Conservation (phyloP, 1,140 invertebrate genomes). For the Anoplophora glabripennis region DNA sequence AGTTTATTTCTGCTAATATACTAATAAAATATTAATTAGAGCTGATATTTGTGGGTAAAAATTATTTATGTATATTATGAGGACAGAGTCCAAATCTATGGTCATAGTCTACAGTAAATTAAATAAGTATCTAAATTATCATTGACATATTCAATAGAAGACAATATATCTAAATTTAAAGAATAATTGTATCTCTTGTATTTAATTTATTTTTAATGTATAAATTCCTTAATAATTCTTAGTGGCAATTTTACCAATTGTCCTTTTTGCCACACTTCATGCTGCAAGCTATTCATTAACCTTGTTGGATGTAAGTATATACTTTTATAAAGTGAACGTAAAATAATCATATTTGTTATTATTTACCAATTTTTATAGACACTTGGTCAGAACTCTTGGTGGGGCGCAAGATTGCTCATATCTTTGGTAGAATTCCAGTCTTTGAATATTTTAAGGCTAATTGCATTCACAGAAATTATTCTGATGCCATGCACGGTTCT, state of each 20-base stretch:
- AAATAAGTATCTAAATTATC: too few species aligned
- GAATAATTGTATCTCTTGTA: too few species aligned
- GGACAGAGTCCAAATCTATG: too few species aligned
- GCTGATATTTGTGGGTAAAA: too few species aligned
- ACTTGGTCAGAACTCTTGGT: conserved; percentile 83
- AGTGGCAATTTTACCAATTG: conserved; percentile 85
- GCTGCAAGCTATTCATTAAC: conserved; percentile 84
- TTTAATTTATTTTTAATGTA: background rate
- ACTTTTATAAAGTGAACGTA: conserved; percentile 1
- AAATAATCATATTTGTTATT: background rate
- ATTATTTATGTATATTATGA: too few species aligned
- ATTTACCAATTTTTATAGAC: conserved; percentile 58
- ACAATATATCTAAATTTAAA: too few species aligned
- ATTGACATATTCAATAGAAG: too few species aligned
- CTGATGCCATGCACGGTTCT: conserved; percentile 84
- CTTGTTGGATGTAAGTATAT: conserved; percentile 82
- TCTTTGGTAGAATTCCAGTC: conserved; percentile 84
- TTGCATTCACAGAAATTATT: conserved; percentile 87
- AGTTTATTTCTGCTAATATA: too few species aligned
- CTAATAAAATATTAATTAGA: too few species aligned
- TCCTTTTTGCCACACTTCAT: conserved; percentile 88
- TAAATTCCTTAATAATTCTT: conserved; percentile 54
- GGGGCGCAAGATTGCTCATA: conserved; percentile 81
- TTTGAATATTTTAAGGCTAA: conserved; percentile 79
- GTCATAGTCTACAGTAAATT: too few species aligned